A percentile compares a stretch with the other conserved stretches of the same genome.
phyloP scores from a whole-genome alignment of 2,113 vertebrate species.

The Tichodroma muraria region DNA sequence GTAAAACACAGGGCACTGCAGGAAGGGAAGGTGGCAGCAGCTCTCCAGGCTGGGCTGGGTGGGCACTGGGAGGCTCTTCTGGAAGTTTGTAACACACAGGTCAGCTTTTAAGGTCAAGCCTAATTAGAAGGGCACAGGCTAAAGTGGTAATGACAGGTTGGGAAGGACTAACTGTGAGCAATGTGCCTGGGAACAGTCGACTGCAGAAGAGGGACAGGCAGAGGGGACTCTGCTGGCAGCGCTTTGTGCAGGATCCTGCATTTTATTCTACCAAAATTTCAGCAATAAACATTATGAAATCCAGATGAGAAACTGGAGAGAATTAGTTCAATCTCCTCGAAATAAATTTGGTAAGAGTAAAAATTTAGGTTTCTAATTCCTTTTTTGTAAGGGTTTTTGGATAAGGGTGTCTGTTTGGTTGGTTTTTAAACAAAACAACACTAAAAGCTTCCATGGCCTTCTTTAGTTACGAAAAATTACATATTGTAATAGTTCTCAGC shows the following conservation, averaged over 20 bases:
- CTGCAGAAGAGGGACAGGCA: background rate
- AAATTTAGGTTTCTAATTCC: background rate
- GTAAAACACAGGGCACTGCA: background rate
- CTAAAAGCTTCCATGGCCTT: background rate
- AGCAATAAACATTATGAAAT: background rate
- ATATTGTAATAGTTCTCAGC: background rate
- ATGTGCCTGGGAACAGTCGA: background rate
- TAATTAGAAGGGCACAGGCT: background rate
- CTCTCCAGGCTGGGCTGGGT: background rate
- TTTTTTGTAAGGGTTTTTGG: background rate
- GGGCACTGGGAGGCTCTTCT: background rate
- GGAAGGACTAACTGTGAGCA: background rate
- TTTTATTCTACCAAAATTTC: background rate
- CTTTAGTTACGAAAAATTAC: background rate
- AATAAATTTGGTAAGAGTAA: background rate
- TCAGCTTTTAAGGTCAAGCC: background rate
- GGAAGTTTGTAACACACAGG: background rate
- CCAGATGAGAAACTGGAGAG: background rate
- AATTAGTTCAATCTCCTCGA: background rate
- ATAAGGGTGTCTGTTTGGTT: background rate
- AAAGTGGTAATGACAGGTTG: background rate
- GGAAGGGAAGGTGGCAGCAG: background rate
- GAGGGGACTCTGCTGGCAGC: background rate
- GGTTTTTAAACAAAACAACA: background rate
- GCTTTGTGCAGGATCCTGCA: background rate